Base-by-base conservation (phyloP, 2,113 vertebrate genomes). In the Vulpes ferrilata region DNA sequence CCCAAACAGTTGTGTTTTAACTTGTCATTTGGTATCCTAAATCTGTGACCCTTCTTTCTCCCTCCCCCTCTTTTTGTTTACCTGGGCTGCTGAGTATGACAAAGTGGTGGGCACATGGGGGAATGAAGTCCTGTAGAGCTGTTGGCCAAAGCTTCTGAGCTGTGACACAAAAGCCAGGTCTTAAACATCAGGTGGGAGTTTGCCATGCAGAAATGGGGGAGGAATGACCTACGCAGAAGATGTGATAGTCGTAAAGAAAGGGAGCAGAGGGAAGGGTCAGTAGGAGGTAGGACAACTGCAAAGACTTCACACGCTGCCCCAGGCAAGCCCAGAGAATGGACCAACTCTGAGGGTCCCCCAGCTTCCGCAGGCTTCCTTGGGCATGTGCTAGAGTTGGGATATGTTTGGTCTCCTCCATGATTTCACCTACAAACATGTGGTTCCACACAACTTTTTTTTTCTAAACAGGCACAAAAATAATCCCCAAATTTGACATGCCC, bases 401-500 rank as follows among this genome's bases (percentile, higher is more conserved):
- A n/a, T 55, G 85, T 97, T 78, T 89, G 48, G 17, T 64, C 43
- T 93, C 73, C 83, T 83, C 64, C 87, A 1, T 91, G 30, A 51
- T 82, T 92, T 91, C 73, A 53, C n/a, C 64, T 48, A 22, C 60
- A 98, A 69, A 88, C 51, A 92, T 93, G 48, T 55, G 74, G 93
- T 76, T 38, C 86, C 51, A 22, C 51, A 69, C 12, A 1, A 71
- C 60, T 73, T 90, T 57, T 62, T 90, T 90, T 60, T 79, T 91
- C 65, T 22, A 88, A 84, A 86, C 74, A 73, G 48, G 20, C 81
- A 95, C 95, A 85, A 57, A 84, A 97, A 97, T 60, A 85, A 48
- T 93, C 25, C 86, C 95, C 93, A 85, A 97, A 97, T 74, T 30
- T 88, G 93, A 67, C 93, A 95, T 76, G 83, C 92, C 96, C 92